Evolutionary conservation across 1,140 invertebrate species (phyloP).

Genomic region (Maniola jurtina): DNA sequence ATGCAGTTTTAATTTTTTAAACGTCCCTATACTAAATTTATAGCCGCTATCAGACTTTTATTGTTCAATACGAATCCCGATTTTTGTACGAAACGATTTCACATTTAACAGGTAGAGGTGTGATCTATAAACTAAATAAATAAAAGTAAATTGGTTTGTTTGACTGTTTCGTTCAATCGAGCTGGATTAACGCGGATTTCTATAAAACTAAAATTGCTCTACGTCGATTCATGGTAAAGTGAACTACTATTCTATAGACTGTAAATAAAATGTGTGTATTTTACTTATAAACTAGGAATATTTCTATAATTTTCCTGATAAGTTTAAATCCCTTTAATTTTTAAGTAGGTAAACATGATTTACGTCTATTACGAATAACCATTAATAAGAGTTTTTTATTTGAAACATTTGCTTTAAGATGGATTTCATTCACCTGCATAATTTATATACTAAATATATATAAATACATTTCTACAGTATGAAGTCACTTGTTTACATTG

Average conservation of each 20-base stretch:
- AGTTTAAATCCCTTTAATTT: no score
- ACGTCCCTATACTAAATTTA: slow-evolving; percentile 52
- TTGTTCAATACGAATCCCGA: slow-evolving; percentile 37
- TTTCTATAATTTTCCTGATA: no score
- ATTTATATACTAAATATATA: no score
- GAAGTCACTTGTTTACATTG: no score
- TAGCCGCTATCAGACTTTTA: slow-evolving; percentile 52
- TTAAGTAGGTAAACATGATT: no score
- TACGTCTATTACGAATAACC: no score
- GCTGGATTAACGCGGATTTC: slow-evolving; percentile 9
- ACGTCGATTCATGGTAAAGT: slow-evolving; percentile 1
- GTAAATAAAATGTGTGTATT: no score
- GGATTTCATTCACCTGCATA: no score
- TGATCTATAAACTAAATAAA: slow-evolving; percentile 28
- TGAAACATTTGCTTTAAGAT: no score
- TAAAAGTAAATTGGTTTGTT: slow-evolving; percentile 20
- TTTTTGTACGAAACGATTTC: slow-evolving; percentile 26
- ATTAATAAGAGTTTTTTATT: no score
- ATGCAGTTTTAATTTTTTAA: slow-evolving; percentile 61
- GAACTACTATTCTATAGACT: neutral
- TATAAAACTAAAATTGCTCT: slow-evolving; percentile 5
- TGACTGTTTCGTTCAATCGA: slow-evolving; percentile 16
- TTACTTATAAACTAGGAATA: no score
- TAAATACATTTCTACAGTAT: no score
- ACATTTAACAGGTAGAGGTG: slow-evolving; percentile 23